Base-by-base conservation (phyloP, 2,797 vertebrate species). In the Diplodus puntazzo region DNA sequence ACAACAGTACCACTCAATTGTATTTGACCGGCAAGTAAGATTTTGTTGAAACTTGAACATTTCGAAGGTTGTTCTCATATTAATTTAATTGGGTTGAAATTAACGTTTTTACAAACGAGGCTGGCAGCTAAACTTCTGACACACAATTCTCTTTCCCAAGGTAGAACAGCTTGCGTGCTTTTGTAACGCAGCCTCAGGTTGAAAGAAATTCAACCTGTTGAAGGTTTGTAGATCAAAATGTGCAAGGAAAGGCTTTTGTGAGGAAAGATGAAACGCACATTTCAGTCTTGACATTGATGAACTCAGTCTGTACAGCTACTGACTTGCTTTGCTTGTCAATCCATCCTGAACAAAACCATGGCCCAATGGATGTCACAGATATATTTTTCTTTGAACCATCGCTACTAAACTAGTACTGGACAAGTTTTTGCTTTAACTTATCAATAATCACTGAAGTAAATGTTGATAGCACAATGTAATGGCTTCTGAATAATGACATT, bases 221-320 rank as follows among this genome's bases (percentile, higher is more conserved):
- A 48, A 48, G 21, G 43, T 63, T 48, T 59, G 18, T 13, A 2
- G 18, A 43, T 45, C 39, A n/a, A 45, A 45, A 74, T 71, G 74
- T 69, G 10, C 53, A 73, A 73, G 21, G 17, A 34, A 69, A 64
- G 16, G 18, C 27, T 80, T 65, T 88, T 72, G n/a, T 75, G 55
- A 70, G 21, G 21, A 60, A 42, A 17, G 12, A 65, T 60, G 18
- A 62, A 78, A 57, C 16, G 43, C 46, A 50, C 54, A 67, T 54
- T 23, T 13, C 43, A 43, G 27, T 72, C 25, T 55, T 52, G 57
- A 16, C 64, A 74, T 23, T 65, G 34, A 58, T 49, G 17, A 83
- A 54, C 67, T 78, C 18, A 3, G 46, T 39, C 39, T 11, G 39
- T 39, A 43, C 52, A 62, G 42, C 2, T 25, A 25, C 60, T 57